Conservation (phyloP, 2,113 vertebrate genomes). For the Scopus umbretta region DNA sequence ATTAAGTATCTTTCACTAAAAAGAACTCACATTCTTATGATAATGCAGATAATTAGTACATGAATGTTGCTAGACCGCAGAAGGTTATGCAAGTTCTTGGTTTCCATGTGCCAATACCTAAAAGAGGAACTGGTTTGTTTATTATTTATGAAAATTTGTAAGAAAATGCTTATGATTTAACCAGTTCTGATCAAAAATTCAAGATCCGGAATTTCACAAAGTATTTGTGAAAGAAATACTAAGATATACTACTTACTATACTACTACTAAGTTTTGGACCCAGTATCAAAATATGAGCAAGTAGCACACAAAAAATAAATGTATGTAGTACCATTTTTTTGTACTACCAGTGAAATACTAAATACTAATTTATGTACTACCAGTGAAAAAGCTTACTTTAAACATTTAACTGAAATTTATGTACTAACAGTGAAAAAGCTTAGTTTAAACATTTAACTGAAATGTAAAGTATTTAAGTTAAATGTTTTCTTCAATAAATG, state of each 20-base stretch:
- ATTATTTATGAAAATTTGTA: slow-evolving; percentile 12
- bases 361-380: too few species aligned
- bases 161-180: background rate
- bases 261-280: background rate
- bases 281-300: background rate
- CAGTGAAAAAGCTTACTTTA: too few species aligned
- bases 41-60: background rate
- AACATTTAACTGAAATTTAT: too few species aligned
- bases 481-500: background rate
- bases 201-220: background rate
- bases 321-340: too few species aligned
- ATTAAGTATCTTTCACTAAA: background rate
- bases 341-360: too few species aligned
- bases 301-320: too few species aligned
- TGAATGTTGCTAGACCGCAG: slow-evolving; percentile 15
- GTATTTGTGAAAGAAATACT: background rate
- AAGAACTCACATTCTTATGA: background rate
- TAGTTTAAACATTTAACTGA: background rate
- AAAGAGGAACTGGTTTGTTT: slow-evolving; percentile 53
- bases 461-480: background rate
- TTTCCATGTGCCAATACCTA: slow-evolving; percentile 39
- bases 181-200: slow-evolving; percentile 2
- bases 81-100: slow-evolving; percentile 53
- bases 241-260: too few species aligned
- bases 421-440: background rate